Percentiles rank a stretch among this genome's conserved stretches.
Conservation (phyloP, 2,797 vertebrate species). For the Novumbra hubbsi region DNA sequence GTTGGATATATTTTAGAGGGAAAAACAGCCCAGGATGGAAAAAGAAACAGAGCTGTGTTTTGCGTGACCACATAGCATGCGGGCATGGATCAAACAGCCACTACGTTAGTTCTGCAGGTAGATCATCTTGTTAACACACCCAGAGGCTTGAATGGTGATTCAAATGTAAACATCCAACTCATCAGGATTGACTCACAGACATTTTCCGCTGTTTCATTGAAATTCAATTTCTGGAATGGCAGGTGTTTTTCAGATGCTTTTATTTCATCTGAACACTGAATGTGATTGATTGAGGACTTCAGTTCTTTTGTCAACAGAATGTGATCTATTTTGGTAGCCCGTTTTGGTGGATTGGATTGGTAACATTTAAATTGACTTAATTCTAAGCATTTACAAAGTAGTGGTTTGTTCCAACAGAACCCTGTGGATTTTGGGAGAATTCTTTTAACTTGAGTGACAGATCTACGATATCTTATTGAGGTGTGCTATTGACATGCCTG, state of each 20-base stretch:
- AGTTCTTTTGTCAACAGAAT: slow-evolving; percentile 6
- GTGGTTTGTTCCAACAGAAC: background rate
- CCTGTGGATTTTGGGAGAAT: background rate
- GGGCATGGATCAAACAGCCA: slow-evolving; percentile 21
- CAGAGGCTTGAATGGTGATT: background rate
- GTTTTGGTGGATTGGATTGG: background rate
- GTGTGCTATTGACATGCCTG: slow-evolving; percentile 16
- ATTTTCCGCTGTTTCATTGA: slow-evolving; percentile 29
- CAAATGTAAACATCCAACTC: background rate
- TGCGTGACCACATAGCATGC: slow-evolving; percentile 32
- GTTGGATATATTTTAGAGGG: background rate
- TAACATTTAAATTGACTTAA: no score
- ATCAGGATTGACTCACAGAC: slow-evolving; percentile 27
- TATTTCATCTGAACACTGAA: slow-evolving; percentile 51
- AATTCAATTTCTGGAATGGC: slow-evolving; percentile 32
- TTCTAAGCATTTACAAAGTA: no score
- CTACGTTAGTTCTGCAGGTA: slow-evolving; percentile 49
- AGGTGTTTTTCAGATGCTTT: slow-evolving; percentile 53
- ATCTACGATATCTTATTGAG: slow-evolving; percentile 1
- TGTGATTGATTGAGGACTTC: slow-evolving; percentile 26
- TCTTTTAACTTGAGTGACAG: slow-evolving; percentile 14
- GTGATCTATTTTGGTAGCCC: slow-evolving; percentile 16
- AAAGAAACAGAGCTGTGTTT: slow-evolving; percentile 35
- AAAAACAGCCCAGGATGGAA: slow-evolving; percentile 28
- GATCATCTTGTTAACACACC: slow-evolving; percentile 39